Evolutionary conservation across 37 sponge, comb jelly and placozoan genomes (phyloP).

Genomic region (Ephydatia muelleri): DNA sequence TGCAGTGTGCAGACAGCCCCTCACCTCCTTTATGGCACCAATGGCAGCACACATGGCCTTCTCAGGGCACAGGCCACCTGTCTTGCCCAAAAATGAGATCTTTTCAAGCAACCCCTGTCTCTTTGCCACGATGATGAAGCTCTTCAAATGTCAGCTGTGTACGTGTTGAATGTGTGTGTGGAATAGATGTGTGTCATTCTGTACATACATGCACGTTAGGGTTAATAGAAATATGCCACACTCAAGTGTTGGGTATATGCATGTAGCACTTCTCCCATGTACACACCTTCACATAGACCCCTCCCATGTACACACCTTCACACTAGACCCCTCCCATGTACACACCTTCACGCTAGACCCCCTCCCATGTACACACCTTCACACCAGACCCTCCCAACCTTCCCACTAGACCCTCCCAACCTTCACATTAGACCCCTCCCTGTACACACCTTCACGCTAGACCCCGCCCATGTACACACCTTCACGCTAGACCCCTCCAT

Average conservation of each 20-base stretch:
- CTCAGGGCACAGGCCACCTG: slow-evolving; percentile 33
- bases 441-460: background rate
- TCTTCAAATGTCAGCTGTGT: slow-evolving; percentile 61
- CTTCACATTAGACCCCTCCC: too few relatives aligned
- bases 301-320: slow-evolving; percentile 1
- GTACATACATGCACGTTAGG: too few relatives aligned
- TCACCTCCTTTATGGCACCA: slow-evolving; percentile 41
- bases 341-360: too few relatives aligned
- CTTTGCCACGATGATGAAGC: slow-evolving; percentile 28
- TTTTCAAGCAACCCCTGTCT: slow-evolving; percentile 40
- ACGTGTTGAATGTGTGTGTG: background rate
- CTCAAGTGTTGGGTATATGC: too few relatives aligned
- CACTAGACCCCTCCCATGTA: too few relatives aligned
- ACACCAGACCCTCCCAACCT: too few relatives aligned
- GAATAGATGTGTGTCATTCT: background rate
- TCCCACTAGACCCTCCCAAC: too few relatives aligned
- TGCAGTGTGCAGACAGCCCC: too few relatives aligned
- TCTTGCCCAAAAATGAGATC: slow-evolving; percentile 32
- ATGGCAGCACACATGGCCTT: slow-evolving; percentile 39
- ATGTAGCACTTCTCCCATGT: background rate
- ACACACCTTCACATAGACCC: background rate
- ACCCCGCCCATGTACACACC: background rate
- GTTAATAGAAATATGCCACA: too few relatives aligned
- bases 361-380: too few relatives aligned
- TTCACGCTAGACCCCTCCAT: background rate